Evolutionary conservation across 53 echinoderm and acorn worm species (phyloP).

Genomic region (Patiria pectinifera): DNA sequence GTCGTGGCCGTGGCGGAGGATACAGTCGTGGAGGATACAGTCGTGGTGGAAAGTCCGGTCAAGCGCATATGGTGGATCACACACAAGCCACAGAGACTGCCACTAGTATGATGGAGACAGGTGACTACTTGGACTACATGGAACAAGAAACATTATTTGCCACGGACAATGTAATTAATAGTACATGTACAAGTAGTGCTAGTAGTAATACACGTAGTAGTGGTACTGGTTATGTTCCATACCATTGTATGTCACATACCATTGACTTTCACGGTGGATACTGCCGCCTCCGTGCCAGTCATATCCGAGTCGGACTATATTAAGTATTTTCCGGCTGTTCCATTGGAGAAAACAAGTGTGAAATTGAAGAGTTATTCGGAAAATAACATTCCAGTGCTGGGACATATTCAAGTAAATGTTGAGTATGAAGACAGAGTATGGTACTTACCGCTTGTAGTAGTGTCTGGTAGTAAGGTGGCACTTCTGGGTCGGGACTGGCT

Average conservation of each 20-base stretch:
- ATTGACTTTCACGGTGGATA: constrained; percentile 58
- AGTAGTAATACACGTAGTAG: too few relatives aligned
- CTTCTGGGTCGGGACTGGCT: background rate
- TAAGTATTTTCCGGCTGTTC: too few relatives aligned
- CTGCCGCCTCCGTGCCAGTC: constrained; percentile 61
- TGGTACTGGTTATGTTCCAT: background rate
- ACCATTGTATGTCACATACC: too few relatives aligned
- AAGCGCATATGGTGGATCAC: too few relatives aligned
- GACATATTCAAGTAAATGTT: constrained; percentile 55
- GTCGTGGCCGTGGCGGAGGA: constrained; percentile 39
- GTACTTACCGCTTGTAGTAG: constrained; percentile 58
- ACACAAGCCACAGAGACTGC: too few relatives aligned
- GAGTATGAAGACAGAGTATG: constrained; percentile 26
- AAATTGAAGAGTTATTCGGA: constrained; percentile 24
- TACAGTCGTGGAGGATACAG: background rate
- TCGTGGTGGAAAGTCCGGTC: too few relatives aligned
- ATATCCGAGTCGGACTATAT: constrained; percentile 52
- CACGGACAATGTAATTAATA: background rate
- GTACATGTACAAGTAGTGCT: background rate
- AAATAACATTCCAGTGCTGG: constrained; percentile 53
- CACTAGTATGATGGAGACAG: background rate
- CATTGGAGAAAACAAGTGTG: too few relatives aligned
- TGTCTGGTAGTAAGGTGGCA: constrained; percentile 50
- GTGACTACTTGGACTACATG: constrained; percentile 3
- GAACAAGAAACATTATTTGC: background rate